phyloP scores from a whole-genome alignment of 2,888 invertebrate genomes.

The Graphium colonna region DNA sequence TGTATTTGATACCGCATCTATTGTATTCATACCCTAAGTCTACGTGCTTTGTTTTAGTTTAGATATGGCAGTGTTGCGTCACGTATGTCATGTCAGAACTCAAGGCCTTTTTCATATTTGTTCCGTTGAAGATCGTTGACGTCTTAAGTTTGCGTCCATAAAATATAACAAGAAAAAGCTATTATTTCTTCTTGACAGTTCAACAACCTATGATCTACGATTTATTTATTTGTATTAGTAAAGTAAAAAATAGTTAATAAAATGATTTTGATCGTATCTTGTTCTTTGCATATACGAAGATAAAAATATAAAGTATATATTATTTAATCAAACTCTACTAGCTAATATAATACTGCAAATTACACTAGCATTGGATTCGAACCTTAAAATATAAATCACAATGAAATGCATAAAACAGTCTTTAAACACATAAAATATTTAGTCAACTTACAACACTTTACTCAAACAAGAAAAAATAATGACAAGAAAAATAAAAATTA shows the following conservation, averaged over 20 bases:
- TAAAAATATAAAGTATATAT: too few species aligned
- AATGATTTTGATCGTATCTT: not conserved
- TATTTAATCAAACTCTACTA: too few species aligned
- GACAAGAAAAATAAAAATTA: too few species aligned
- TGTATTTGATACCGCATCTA: not conserved
- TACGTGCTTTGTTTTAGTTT: slow-evolving; percentile 4
- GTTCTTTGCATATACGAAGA: not conserved
- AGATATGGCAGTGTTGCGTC: slow-evolving; percentile 7
- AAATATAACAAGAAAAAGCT: not conserved
- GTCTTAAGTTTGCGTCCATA: not conserved
- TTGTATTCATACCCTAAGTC: not conserved
- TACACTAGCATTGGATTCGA: too few species aligned
- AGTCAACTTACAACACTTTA: too few species aligned
- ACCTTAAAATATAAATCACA: too few species aligned
- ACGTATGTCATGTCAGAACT: slow-evolving; percentile 2
- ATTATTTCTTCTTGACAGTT: not conserved
- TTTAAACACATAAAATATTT: too few species aligned
- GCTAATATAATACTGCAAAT: too few species aligned
- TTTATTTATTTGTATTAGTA: not conserved
- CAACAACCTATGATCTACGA: not conserved
- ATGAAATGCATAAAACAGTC: too few species aligned
- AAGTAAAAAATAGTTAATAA: too few species aligned
- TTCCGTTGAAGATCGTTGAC: slow-evolving; percentile 3
- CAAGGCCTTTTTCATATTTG: slow-evolving; percentile 12
- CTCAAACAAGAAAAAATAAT: too few species aligned